Evolutionary conservation across 2,888 invertebrate genomes (phyloP), one percentile per base, ranked within the genome.

Genomic region (Phania funesta): DNA sequence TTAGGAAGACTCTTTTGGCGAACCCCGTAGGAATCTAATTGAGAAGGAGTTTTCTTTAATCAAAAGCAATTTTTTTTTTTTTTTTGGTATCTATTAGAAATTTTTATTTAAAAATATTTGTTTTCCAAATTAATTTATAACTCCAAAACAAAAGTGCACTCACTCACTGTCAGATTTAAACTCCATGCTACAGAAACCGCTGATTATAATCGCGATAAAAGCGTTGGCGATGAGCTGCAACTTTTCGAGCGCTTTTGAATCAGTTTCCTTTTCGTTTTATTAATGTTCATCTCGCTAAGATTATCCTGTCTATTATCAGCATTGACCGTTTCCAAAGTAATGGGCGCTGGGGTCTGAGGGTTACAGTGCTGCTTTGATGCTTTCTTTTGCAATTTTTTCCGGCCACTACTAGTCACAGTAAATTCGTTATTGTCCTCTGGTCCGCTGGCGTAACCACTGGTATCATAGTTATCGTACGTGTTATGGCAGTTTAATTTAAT

Each of bases 401-500:
- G 35, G 3, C 8, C 16, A 50, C 24, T 64, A 29, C 0, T 52
- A 3, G 16, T 46, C 8, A 29, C 1, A n/a, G 0, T 8, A 0
- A 4, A 16, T 13, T 56, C 50, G 20, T 18, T 35, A 44, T 58
- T 70, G 13, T 75, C 75, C 9, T 80, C 80, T 16, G 75, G 70
- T n/a, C 70, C 80, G 2, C 52, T 52, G 9, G 70, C 65, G 52
- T 70, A 80, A 16, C 80, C 75, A 58, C 80, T 80, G 9, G 75
- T 70, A 8, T 80, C 75, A 4, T 50, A 54, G n/a, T 50, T 65
- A 16, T 73, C 65, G 9, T 11, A 54, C 3, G 18, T 6, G 41
- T 16, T 52, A 8, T 9, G 11, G 11, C 7, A 22, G n/a, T 22
- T 5, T 1, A 5, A 2, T 7, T 70, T 20, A 8, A 22, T 1